Evolutionary conservation across 2,113 vertebrate genomes (phyloP).

Genomic region (Takifugu bimaculatus): DNA sequence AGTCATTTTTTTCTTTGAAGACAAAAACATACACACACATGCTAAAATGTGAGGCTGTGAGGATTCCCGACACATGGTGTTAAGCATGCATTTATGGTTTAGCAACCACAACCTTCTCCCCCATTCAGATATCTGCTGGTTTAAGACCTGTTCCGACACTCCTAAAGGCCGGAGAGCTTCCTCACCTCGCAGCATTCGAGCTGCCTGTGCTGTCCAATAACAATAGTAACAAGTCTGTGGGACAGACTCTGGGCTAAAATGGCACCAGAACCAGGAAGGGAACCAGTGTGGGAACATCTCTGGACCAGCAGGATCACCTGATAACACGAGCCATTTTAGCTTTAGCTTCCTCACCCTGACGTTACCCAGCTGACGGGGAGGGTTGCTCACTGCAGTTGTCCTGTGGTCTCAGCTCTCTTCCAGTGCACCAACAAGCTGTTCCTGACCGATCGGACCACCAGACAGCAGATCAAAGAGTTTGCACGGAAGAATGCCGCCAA

Average conservation of each 20-base stretch:
- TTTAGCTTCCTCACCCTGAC: constrained; percentile 7
- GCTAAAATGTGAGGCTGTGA: too few relatives aligned
- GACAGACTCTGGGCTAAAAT: too few relatives aligned
- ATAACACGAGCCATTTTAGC: constrained; percentile 11
- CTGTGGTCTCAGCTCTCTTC: constrained; percentile 76
- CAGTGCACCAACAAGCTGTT: constrained; percentile 75
- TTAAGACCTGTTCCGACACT: constrained; percentile 3
- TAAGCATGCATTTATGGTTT: too few relatives aligned
- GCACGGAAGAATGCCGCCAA: constrained; percentile 83
- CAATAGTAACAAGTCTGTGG: too few relatives aligned
- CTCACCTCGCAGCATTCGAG: too few relatives aligned
- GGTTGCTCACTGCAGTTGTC: constrained; percentile 45
- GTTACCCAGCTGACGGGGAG: constrained; percentile 12
- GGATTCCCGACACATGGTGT: too few relatives aligned
- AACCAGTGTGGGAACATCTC: background rate
- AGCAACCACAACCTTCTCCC: too few relatives aligned
- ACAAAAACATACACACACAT: too few relatives aligned
- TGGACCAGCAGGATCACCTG: constrained; percentile 14
- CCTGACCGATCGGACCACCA: constrained; percentile 57
- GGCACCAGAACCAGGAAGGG: background rate
- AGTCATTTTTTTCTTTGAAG: too few relatives aligned
- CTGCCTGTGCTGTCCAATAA: too few relatives aligned
- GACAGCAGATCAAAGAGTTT: constrained; percentile 76
- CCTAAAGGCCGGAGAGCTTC: too few relatives aligned
- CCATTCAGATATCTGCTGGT: background rate